Evolutionary conservation across 1,140 invertebrate genomes (phyloP), one percentile per base, ranked within the genome.

Genomic region (Samia ricini): DNA sequence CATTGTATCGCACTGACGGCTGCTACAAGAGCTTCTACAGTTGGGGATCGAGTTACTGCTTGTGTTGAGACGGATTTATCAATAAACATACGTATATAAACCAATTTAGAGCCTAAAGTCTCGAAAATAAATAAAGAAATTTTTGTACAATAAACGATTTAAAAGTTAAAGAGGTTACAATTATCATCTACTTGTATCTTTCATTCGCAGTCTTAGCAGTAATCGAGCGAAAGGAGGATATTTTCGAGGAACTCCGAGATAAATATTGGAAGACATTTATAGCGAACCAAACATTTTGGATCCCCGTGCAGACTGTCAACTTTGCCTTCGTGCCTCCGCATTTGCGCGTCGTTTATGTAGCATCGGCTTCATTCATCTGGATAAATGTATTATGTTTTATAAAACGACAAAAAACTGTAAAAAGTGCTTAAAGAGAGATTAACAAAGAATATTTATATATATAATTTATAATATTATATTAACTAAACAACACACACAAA

Each of bases 381-480:
- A 94, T 95, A 19, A 96, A 96, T 72, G 94, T 96, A 64, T 77
- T 96, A 1, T 95, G 95, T 71, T 95, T 94, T 72, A 93, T 95
- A 52, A 96, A 96, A 83, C 83, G 94, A 61, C 90, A 92, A 68
- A 92, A 86, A 64, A 65, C 69, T 50, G 64, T 63, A 10, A 75
- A 65, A 52, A 52, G 33, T 12, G 8, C 19, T 22, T 22, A 15
- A 52, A 21, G 20, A 8, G 4, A 42, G 10, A 42, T 42, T 15
- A 12, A 42, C 4, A 10, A 36, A 36, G 33, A 12, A 36, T 26
- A 36, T 36, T 2, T 36, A 36, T 10, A 12, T 36, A 36, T 2
- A n/a, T n/a, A n/a, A n/a, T n/a, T n/a, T n/a, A n/a, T n/a, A n/a
- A n/a, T n/a, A n/a, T n/a, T n/a, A n/a, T n/a, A n/a, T n/a, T n/a